These are phyloP conservation scores for Plusia festucae DNA, from an alignment of 2,888 invertebrate genomes.

Conservation along the genomic window DNA sequence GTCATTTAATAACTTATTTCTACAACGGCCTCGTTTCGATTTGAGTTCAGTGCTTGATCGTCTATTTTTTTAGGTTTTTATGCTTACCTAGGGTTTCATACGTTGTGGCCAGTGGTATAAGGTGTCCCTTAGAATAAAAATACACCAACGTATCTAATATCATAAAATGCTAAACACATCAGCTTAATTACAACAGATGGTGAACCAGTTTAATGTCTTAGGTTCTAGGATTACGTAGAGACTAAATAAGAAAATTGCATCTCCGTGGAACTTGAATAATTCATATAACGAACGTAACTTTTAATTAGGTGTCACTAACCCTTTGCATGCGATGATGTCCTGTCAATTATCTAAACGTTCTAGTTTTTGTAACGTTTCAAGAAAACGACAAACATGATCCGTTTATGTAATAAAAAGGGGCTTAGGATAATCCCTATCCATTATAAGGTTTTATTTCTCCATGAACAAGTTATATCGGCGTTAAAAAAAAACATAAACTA, in stretches of 20 bases:
- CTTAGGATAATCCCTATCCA: not conserved
- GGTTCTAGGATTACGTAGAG: conserved; percentile 23
- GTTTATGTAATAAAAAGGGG: not conserved
- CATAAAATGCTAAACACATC: conserved; percentile 28
- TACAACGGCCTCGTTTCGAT: too few species aligned
- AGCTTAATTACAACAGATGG: conserved; percentile 29
- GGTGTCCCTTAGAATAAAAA: not conserved
- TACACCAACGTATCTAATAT: conserved; percentile 27
- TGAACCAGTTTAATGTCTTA: conserved; percentile 39
- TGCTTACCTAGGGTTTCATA: too few species aligned
- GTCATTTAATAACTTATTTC: not conserved
- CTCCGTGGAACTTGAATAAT: conserved; percentile 46
- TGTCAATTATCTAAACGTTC: conserved; percentile 38
- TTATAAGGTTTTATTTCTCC: conserved; percentile 6
- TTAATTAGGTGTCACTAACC: conserved; percentile 50
- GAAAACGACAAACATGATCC: conserved; percentile 11
- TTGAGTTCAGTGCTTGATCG: too few species aligned
- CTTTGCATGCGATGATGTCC: conserved; percentile 38
- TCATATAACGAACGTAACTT: conserved; percentile 34
- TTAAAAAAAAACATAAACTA: too few species aligned
- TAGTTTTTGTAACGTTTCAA: conserved; percentile 33
- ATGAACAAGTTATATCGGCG: not conserved
- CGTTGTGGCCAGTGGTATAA: too few species aligned
- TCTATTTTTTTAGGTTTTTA: not conserved
- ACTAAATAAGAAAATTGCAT: conserved; percentile 45